These are phyloP conservation scores for Toxotes jaculatrix DNA, from an alignment of 2,113 vertebrate species.

Conservation along the genomic window DNA sequence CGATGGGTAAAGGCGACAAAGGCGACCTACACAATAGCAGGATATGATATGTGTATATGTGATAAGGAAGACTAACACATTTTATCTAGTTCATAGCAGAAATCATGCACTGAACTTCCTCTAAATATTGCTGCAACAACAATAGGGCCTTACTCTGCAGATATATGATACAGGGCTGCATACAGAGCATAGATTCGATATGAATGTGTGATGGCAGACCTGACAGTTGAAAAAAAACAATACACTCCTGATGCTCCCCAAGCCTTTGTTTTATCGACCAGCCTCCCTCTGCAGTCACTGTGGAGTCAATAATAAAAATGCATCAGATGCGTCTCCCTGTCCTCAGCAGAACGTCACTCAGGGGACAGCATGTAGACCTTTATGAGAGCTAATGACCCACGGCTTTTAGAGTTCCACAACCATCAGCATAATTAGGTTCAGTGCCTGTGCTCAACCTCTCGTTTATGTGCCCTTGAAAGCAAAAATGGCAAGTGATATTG, in stretches of 20 bases:
- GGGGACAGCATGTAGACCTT: conserved; percentile 78
- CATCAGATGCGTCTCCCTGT: conserved; percentile 77
- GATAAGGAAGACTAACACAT: conserved; percentile 38
- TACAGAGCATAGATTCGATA: conserved; percentile 65
- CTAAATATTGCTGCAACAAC: conserved; percentile 34
- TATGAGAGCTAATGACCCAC: conserved; percentile 83
- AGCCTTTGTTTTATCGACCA: conserved; percentile 75
- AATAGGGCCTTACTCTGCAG: conserved; percentile 59
- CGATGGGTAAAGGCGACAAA: too few species aligned
- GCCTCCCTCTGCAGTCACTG: conserved; percentile 59
- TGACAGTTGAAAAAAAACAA: conserved; percentile 72
- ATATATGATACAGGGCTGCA: conserved; percentile 68
- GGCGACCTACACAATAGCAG: too few species aligned
- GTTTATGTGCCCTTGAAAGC: conserved; percentile 79
- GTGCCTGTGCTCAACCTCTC: conserved; percentile 72
- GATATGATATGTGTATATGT: conserved; percentile 2
- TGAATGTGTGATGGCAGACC: conserved; percentile 65
- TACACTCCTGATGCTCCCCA: conserved; percentile 65
- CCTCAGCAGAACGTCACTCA: conserved; percentile 76
- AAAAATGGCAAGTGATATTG: conserved; percentile 74
- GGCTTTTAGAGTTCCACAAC: conserved; percentile 79
- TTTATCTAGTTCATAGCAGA: conserved; percentile 42
- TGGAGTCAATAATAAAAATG: conserved; percentile 79
- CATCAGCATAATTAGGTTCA: conserved; percentile 85
- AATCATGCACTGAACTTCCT: conserved; percentile 46